These are phyloP conservation scores for Microplitis manilae DNA, from an alignment of 2,888 invertebrate genomes.

Conservation along the genomic window DNA sequence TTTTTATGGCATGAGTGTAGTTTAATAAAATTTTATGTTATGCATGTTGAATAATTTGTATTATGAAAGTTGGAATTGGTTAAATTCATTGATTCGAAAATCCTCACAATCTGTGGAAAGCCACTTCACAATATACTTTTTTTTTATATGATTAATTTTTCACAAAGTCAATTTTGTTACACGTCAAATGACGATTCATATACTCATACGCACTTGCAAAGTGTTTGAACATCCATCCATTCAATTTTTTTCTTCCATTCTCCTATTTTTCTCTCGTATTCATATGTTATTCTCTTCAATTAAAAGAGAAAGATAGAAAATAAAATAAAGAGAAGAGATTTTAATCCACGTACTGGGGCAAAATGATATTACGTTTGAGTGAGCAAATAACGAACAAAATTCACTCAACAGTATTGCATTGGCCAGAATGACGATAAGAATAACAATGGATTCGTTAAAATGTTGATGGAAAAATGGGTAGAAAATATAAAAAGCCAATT, in stretches of 20 bases:
- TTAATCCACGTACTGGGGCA: neutral
- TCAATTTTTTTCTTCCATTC: conserved; percentile 3
- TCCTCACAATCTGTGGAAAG: neutral
- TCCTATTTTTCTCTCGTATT: neutral
- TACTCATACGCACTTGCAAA: neutral
- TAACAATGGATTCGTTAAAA: conserved; percentile 51
- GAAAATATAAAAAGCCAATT: conserved; percentile 21
- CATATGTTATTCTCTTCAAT: conserved; percentile 2
- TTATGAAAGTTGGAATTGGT: neutral
- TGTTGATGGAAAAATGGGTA: conserved; percentile 28
- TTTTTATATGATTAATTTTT: conserved; percentile 20
- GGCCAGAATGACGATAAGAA: conserved; percentile 44
- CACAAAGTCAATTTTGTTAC: conserved; percentile 6
- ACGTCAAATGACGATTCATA: conserved; percentile 12
- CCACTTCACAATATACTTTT: neutral
- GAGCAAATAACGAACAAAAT: conserved; percentile 24
- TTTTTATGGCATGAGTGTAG: too few species aligned
- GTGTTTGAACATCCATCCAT: neutral
- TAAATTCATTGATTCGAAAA: neutral
- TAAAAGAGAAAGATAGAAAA: neutral
- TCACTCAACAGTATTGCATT: conserved; percentile 39
- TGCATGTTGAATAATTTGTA: neutral
- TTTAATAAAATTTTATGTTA: too few species aligned
- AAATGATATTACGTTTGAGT: conserved; percentile 22
- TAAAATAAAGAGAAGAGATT: neutral